phyloP scores from a whole-genome alignment of 2,797 vertebrate genomes.

The Crenichthys baileyi region DNA sequence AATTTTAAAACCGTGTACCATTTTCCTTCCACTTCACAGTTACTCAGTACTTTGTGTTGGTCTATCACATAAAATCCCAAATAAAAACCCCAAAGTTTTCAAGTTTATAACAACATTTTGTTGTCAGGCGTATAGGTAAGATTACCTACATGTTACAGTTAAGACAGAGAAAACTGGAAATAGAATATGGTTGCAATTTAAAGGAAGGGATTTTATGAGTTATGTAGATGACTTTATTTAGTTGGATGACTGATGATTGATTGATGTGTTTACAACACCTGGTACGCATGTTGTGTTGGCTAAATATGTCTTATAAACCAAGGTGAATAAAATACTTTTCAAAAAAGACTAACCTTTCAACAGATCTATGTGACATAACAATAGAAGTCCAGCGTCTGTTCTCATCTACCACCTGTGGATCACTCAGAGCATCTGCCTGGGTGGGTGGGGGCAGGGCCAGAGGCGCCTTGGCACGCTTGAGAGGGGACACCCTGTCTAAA shows the following conservation, averaged over 20 bases:
- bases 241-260: constrained; percentile 17
- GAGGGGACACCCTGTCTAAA: constrained; percentile 72
- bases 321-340: neutral
- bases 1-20: neutral
- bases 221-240: constrained; percentile 20
- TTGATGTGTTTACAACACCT: constrained; percentile 11
- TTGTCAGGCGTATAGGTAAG: neutral
- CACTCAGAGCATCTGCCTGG: constrained; percentile 74
- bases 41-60: neutral
- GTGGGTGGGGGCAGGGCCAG: constrained; percentile 64
- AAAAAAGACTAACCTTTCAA: neutral
- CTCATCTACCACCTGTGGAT: constrained; percentile 79
- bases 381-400: constrained; percentile 20
- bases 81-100: neutral
- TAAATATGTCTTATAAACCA: neutral
- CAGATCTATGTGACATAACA: constrained; percentile 38
- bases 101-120: neutral
- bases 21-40: neutral
- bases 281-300: neutral
- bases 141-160: neutral
- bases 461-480: constrained; percentile 74
- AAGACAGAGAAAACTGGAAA: neutral
- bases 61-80: neutral
- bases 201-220: constrained; percentile 15
- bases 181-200: neutral